Percentiles rank a stretch among this genome's conserved stretches.
phyloP scores from a whole-genome alignment of 2,888 invertebrate species.

The Noctua janthina region DNA sequence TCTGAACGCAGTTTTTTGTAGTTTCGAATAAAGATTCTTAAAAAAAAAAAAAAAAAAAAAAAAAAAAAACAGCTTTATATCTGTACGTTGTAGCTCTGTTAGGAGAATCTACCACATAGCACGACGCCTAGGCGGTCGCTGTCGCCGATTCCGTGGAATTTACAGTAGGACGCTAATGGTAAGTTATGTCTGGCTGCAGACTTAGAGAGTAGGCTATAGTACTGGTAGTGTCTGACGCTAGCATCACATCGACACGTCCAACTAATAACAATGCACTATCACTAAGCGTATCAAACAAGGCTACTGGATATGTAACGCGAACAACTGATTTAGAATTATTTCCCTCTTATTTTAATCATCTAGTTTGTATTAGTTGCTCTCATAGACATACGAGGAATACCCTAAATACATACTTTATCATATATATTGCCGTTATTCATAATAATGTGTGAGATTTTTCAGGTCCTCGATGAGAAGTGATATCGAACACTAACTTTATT shows the following conservation, averaged over 20 bases:
- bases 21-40: too few relatives aligned
- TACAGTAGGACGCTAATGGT: background rate
- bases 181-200: conserved; percentile 2
- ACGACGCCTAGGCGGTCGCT: background rate
- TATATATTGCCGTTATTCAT: conserved; percentile 68
- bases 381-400: conserved; percentile 35
- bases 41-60: too few relatives aligned
- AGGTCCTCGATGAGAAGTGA: conserved; percentile 51
- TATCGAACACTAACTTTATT: conserved; percentile 51
- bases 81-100: background rate
- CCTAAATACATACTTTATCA: conserved; percentile 52
- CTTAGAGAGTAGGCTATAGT: conserved; percentile 22
- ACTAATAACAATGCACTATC: conserved; percentile 40
- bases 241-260: conserved; percentile 8
- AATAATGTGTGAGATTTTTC: conserved; percentile 63
- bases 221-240: conserved; percentile 13
- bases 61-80: background rate
- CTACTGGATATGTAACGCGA: conserved; percentile 61
- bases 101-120: background rate
- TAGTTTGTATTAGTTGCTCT: conserved; percentile 31
- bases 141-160: background rate
- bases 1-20: background rate
- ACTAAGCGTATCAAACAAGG: too few relatives aligned
- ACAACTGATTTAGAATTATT: conserved; percentile 41
- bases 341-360: conserved; percentile 9